Conservation (phyloP, 2,113 vertebrate species). For the Dasypus novemcinctus region DNA sequence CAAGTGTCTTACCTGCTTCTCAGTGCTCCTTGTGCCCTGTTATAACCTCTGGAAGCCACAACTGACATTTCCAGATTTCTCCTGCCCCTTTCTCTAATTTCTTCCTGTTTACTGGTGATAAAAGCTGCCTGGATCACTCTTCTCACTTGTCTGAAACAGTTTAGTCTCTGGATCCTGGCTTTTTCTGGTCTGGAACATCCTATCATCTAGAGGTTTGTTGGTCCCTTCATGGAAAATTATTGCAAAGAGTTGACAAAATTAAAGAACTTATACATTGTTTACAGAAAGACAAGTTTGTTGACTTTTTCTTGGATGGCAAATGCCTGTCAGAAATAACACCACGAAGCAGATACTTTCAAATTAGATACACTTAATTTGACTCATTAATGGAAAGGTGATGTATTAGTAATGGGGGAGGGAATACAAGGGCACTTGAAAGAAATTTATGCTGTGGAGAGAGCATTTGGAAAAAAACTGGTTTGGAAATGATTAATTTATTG, state of each 20-base stretch:
- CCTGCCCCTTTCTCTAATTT: not conserved
- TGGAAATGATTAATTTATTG: conserved; percentile 7
- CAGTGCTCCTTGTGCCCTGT: not conserved
- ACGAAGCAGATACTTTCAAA: not conserved
- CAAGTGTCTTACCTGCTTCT: not conserved
- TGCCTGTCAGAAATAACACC: not conserved
- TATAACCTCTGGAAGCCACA: not conserved
- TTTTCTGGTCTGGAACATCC: not conserved
- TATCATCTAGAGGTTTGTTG: not conserved
- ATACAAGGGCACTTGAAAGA: not conserved
- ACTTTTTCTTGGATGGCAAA: not conserved
- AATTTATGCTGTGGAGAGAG: not conserved
- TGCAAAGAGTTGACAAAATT: not conserved
- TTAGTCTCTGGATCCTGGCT: not conserved
- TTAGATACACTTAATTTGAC: not conserved
- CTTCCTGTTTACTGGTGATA: not conserved
- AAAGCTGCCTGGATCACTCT: not conserved
- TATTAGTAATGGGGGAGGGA: not conserved
- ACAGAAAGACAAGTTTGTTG: not conserved
- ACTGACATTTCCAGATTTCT: not conserved
- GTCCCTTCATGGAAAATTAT: not conserved
- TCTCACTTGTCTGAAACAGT: not conserved
- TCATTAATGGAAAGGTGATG: not conserved
- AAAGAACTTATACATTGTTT: not conserved
- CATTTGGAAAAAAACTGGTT: not conserved